These are phyloP conservation scores for Macrotus californicus DNA, from an alignment of 2,113 vertebrate genomes.

Conservation along the genomic window DNA sequence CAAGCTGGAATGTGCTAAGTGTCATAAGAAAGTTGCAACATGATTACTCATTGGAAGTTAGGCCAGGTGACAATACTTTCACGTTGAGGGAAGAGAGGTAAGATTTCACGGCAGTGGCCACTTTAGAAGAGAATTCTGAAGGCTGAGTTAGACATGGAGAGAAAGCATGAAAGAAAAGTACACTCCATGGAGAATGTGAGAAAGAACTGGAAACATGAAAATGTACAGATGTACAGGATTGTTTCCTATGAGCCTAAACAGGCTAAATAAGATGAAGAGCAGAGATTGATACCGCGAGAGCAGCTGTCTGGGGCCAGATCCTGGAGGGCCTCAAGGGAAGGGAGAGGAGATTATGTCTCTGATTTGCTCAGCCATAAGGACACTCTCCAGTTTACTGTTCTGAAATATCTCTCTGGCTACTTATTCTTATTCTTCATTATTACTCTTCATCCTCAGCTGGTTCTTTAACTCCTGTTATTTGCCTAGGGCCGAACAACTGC, in stretches of 20 bases:
- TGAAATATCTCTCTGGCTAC: neutral
- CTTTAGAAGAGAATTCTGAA: neutral
- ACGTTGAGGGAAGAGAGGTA: neutral
- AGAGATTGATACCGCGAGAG: neutral
- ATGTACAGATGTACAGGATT: fast-evolving
- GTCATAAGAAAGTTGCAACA: neutral
- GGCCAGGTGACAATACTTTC: neutral
- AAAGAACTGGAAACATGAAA: neutral
- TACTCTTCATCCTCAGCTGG: neutral
- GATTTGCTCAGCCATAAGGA: neutral
- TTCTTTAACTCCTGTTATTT: neutral
- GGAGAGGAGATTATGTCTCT: neutral
- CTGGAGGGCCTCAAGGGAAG: neutral
- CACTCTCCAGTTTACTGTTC: neutral
- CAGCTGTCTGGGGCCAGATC: neutral
- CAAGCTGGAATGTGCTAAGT: neutral
- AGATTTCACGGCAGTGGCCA: neutral
- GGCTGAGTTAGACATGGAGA: neutral
- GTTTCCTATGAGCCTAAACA: neutral
- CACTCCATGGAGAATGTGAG: neutral
- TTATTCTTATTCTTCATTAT: neutral
- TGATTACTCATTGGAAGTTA: neutral
- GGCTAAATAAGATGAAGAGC: neutral
- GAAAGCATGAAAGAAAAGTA: neutral
- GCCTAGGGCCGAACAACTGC: neutral